Conservation (phyloP, 1,140 invertebrate species). For the Panonychus citri region DNA sequence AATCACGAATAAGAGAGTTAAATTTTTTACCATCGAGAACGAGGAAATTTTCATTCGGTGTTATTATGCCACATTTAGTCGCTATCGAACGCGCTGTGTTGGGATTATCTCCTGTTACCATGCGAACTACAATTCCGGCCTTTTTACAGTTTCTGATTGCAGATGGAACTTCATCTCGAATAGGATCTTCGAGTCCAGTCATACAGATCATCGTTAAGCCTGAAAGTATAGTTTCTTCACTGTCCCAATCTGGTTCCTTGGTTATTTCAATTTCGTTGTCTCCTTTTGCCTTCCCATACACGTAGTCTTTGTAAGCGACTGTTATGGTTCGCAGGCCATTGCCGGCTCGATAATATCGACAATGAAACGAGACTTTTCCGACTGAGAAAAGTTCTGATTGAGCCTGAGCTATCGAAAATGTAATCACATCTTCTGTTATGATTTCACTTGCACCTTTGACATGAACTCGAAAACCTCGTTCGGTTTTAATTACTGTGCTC, state of each 20-base stretch:
- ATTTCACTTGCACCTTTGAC: conserved; percentile 98
- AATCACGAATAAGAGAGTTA: too few species aligned
- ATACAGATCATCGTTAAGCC: conserved; percentile 87
- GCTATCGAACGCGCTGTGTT: conserved; percentile 98
- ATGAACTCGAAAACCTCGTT: conserved; percentile 69
- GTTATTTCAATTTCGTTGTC: conserved; percentile 48
- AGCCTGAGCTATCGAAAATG: too few species aligned
- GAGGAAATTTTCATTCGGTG: conserved; percentile 84
- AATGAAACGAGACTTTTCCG: conserved; percentile 65
- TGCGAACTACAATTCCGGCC: conserved; percentile 95
- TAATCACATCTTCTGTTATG: conserved; percentile 95
- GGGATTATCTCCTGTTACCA: conserved; percentile 99
- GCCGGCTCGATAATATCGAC: conserved; percentile 71
- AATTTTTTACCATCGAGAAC: too few species aligned
- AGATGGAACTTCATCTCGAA: conserved; percentile 88
- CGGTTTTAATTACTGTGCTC: conserved; percentile 71
- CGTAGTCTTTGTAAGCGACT: conserved; percentile 74
- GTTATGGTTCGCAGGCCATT: conserved; percentile 93
- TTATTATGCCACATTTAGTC: conserved; percentile 90
- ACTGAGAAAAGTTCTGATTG: conserved; percentile 96
- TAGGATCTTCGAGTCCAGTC: conserved; percentile 91
- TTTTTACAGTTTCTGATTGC: conserved; percentile 82
- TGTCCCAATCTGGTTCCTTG: conserved; percentile 84
- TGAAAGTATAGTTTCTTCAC: conserved; percentile 73
- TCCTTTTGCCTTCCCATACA: conserved; percentile 43